These are phyloP conservation scores for Diphyllodes magnificus DNA, from an alignment of 2,113 vertebrate genomes.

Conservation along the genomic window DNA sequence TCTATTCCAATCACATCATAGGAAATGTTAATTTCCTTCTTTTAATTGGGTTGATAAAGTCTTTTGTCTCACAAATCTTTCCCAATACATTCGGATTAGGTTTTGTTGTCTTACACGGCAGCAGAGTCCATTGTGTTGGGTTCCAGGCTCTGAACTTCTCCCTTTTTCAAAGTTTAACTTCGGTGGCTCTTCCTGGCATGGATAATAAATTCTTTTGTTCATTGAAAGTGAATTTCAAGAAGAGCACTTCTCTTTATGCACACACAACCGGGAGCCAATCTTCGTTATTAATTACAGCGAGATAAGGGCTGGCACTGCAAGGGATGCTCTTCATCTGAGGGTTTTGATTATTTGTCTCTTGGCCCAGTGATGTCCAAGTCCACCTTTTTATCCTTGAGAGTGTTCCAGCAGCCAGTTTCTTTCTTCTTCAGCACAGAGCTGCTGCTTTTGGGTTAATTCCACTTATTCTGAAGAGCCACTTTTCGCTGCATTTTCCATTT, in stretches of 20 bases:
- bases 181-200: neutral
- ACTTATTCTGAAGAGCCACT: neutral
- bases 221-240: neutral
- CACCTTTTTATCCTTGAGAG: neutral
- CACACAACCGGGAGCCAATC: neutral
- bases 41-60: conserved; percentile 42
- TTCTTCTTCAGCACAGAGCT: neutral
- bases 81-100: neutral
- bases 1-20: neutral
- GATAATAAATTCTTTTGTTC: neutral
- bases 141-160: neutral
- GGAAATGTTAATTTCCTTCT: conserved; percentile 29
- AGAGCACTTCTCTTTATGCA: neutral
- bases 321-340: neutral
- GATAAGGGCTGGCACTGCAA: neutral
- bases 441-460: neutral
- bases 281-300: neutral
- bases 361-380: neutral
- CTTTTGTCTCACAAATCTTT: neutral
- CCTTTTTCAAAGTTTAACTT: neutral
- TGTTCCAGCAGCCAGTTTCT: neutral
- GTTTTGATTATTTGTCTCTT: neutral
- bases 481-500: neutral
- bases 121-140: neutral
- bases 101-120: neutral